Percentiles rank a stretch among this genome's conserved stretches.
Conservation (phyloP, 92 coral and sea anemone genomes). For the Chrysogorgia sp. region DNA sequence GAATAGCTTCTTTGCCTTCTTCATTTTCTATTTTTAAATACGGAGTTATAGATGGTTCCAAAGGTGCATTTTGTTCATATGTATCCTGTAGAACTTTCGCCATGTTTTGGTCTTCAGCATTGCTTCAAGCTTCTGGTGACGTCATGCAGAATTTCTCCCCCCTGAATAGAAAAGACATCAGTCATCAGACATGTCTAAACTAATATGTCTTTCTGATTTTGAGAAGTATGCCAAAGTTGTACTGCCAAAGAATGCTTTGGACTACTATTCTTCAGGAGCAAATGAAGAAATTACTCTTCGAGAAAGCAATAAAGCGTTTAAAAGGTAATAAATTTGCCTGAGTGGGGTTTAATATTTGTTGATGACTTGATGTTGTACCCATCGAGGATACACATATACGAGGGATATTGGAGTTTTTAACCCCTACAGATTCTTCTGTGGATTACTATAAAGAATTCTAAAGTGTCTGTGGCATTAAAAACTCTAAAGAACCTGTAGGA, state of each 20-base stretch:
- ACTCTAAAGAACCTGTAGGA: too few species aligned
- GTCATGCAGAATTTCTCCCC: too few species aligned
- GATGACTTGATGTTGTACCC: too few species aligned
- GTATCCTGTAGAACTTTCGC: constrained; percentile 20
- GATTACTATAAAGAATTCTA: too few species aligned
- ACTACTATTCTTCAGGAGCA: constrained; percentile 28
- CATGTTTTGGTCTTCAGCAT: not conserved
- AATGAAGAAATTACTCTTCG: constrained; percentile 17
- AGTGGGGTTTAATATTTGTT: too few species aligned
- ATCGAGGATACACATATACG: too few species aligned
- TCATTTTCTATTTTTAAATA: constrained; percentile 68
- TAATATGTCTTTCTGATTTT: constrained; percentile 30
- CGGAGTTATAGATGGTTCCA: constrained; percentile 17
- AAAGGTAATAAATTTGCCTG: too few species aligned
- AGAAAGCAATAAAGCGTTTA: constrained; percentile 24
- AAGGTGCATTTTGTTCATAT: not conserved
- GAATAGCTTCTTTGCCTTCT: constrained; percentile 69
- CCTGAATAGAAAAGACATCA: too few species aligned
- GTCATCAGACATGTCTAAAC: too few species aligned
- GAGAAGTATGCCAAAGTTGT: constrained; percentile 27
- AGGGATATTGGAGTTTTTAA: too few species aligned
- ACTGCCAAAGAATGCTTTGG: constrained; percentile 17
- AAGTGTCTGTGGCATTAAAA: too few species aligned
- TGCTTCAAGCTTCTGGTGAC: not conserved
- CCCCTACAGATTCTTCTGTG: too few species aligned